Base-by-base conservation (phyloP, 2,797 vertebrate species). In the Dendrocincla fuliginosa region DNA sequence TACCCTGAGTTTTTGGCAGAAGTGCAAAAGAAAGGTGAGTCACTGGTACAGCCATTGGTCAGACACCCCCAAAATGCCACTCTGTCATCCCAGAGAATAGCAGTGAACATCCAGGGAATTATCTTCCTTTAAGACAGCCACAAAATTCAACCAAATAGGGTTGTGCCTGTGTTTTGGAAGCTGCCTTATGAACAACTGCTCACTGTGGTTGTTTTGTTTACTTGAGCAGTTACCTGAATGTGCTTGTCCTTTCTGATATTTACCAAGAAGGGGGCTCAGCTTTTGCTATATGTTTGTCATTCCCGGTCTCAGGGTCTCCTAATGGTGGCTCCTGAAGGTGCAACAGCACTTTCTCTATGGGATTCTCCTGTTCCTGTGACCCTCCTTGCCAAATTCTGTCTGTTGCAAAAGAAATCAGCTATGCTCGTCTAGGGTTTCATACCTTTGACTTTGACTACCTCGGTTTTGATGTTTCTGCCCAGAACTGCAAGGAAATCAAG, bases 241-340 rank as follows among this genome's bases (percentile, higher is more conserved):
- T 27, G 30, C 10, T 73, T 74, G 37, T 65, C 46, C 35, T 64
- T 81, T 76, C 37, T 27, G 56, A 24, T 77, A 49, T 56, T 64
- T 74, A 35, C 30, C 13, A 23, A 46, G 17, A 35, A 61, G 11
- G 16, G 12, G 37, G 46, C 44, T 74, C 49, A 65, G 55, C 50
- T 42, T 42, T 18, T 42, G 30, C 53, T 7, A 0, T 2, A 0
- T 55, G 16, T 56, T 32, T 52, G 28, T 18, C 13, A 20, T 24
- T 52, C 23, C 22, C 13, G 28, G 25, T 47, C 7, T 1, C 1
- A 1, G 13, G 19, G 18, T 65, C 22, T 82, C 70, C 69, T 44
- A 47, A 19, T 25, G 12, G 28, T 75, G 39, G 32, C 16, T 84
- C 13, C 49, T 70, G 33, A 61, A 33, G 46, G 5, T 74, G 35